Evolutionary conservation across 1,140 invertebrate genomes (phyloP).

Genomic region (Papilio helenus): DNA sequence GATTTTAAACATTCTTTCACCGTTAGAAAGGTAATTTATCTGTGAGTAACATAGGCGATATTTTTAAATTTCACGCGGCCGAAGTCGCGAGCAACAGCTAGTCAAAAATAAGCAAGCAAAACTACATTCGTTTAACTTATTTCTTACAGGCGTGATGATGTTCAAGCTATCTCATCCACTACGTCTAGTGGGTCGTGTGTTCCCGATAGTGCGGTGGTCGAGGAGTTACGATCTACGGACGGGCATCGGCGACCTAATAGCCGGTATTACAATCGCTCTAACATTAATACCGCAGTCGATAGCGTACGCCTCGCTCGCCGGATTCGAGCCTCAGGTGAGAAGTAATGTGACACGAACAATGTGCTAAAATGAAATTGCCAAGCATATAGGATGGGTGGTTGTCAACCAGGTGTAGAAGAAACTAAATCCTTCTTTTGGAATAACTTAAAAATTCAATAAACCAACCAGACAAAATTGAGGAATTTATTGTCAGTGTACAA

Average conservation of each 20-base stretch:
- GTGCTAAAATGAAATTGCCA: neutral
- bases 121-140: neutral
- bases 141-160: constrained; percentile 47
- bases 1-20: too few species aligned
- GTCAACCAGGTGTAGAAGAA: too few species aligned
- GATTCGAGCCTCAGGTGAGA: constrained; percentile 87
- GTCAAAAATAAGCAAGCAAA: neutral
- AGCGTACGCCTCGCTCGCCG: constrained; percentile 90
- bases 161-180: constrained; percentile 60
- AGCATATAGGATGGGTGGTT: neutral
- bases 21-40: too few species aligned
- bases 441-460: too few species aligned
- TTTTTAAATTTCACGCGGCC: too few species aligned
- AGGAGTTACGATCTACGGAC: constrained; percentile 84
- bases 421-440: too few species aligned
- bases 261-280: constrained; percentile 92
- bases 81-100: too few species aligned
- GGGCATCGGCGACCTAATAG: constrained; percentile 89
- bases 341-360: neutral
- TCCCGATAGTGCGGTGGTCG: constrained; percentile 75
- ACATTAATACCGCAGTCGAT: constrained; percentile 91
- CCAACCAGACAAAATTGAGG: too few species aligned
- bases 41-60: too few species aligned
- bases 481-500: too few species aligned
- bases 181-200: constrained; percentile 55